A percentile compares a stretch with the other conserved stretches of the same genome.
Conservation (phyloP, 1,140 invertebrate genomes). For the Acyrthosiphon pisum region DNA sequence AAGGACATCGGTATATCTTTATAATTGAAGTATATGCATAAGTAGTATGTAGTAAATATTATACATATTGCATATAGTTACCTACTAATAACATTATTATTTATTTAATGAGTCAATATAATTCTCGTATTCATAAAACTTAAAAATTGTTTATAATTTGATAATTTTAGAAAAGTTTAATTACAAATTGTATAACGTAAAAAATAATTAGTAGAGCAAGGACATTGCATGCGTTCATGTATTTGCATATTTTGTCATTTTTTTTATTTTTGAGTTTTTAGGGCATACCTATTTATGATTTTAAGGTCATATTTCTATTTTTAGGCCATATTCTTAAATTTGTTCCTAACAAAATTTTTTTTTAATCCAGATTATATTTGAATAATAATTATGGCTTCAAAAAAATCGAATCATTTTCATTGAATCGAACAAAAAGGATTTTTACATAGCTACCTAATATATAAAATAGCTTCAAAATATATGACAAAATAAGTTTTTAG, state of each 20-base stretch:
- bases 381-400: background rate
- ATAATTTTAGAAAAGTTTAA: slow-evolving; percentile 12
- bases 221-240: background rate
- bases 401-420: background rate
- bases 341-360: background rate
- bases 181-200: background rate
- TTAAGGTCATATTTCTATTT: background rate
- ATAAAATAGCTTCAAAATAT: background rate
- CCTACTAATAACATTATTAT: background rate
- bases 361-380: background rate
- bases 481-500: background rate
- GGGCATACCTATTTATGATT: background rate
- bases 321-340: background rate
- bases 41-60: background rate
- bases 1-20: background rate
- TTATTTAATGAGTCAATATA: slow-evolving; percentile 15
- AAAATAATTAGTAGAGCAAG: slow-evolving; percentile 22
- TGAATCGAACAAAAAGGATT: background rate
- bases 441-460: background rate
- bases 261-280: slow-evolving; percentile 14
- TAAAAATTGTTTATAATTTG: background rate
- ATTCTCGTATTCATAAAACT: background rate
- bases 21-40: background rate
- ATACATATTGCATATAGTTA: background rate
- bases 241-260: background rate